Evolutionary conservation across 2,113 vertebrate species (phyloP).

Genomic region (Halcyon malimbica): DNA sequence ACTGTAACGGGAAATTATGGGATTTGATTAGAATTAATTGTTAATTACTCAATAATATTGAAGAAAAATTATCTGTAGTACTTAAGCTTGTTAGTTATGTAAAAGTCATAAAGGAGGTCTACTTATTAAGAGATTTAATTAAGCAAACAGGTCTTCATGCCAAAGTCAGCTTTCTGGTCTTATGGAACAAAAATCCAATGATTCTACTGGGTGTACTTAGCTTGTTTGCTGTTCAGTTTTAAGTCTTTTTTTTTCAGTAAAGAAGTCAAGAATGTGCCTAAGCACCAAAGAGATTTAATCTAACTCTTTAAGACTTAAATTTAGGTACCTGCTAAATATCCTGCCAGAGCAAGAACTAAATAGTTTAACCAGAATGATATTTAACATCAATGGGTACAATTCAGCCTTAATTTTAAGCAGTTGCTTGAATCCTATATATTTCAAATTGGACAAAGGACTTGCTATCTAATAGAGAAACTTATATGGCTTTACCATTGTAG

Average conservation of each 20-base stretch:
- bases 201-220: background rate
- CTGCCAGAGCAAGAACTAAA: background rate
- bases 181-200: background rate
- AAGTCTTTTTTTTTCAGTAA: background rate
- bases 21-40: slow-evolving; percentile 53
- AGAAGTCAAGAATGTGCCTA: background rate
- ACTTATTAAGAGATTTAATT: slow-evolving; percentile 53
- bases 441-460: background rate
- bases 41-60: slow-evolving; percentile 58
- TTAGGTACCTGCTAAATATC: background rate
- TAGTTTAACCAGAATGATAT: background rate
- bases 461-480: background rate
- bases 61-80: slow-evolving; percentile 27
- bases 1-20: background rate
- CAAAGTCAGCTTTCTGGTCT: slow-evolving; percentile 38
- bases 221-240: slow-evolving; percentile 7
- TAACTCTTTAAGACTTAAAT: slow-evolving; percentile 4
- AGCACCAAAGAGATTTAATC: background rate
- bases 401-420: background rate
- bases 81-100: slow-evolving; percentile 39
- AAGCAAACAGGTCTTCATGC: slow-evolving; percentile 42
- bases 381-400: background rate
- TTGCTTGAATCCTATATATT: background rate
- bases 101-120: slow-evolving; percentile 31
- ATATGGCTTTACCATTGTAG: background rate